Base-by-base conservation (phyloP, 2,113 vertebrate genomes). In the zebrafish (Danio rerio) region DNA sequence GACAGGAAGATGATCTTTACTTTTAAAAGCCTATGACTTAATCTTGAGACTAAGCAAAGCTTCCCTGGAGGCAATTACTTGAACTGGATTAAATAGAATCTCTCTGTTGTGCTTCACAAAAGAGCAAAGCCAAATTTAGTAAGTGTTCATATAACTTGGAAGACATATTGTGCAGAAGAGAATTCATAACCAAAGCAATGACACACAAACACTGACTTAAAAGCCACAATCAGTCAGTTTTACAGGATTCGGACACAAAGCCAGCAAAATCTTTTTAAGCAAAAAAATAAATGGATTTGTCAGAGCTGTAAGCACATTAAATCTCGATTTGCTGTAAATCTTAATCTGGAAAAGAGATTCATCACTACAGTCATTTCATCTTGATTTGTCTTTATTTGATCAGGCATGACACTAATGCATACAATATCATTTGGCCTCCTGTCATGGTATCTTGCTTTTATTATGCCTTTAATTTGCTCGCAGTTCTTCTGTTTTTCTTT, bases 121-220 rank as follows among this genome's bases (percentile, higher is more conserved):
- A 84, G 5, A 12, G 66, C 10, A 63, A 70, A 73, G n/a, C 61
- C 9, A 75, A 50, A 70, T 16, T 58, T 69, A 82, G 21, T 4
- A 43, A 3, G 31, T 31, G 31, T 31, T 31, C 31, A 31, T 31
- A 31, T 31, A 31, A 31, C 31, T 31, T 31, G 31, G 31, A 31
- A 31, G 31, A 31, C 31, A 31, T 31, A 31, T 50, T 83, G 53
- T 74, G 75, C 31, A 82, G 68, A 79, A 58, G 3, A 81, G 31
- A 82, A 56, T 84, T 59, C 74, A 72, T 84, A 69, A 85, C 85
- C 49, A 88, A 82, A 87, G 68, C 55, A 79, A 81, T 18, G 11
- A 13, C 21, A 76, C 63, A 21, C 76, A 87, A 69, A 69, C n/a
- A 49, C 16, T 12, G 43, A 69, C 65, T 18, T 6, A 6, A 69